Base-by-base conservation (phyloP, 2,888 invertebrate genomes). In the Pollenia angustigena region DNA sequence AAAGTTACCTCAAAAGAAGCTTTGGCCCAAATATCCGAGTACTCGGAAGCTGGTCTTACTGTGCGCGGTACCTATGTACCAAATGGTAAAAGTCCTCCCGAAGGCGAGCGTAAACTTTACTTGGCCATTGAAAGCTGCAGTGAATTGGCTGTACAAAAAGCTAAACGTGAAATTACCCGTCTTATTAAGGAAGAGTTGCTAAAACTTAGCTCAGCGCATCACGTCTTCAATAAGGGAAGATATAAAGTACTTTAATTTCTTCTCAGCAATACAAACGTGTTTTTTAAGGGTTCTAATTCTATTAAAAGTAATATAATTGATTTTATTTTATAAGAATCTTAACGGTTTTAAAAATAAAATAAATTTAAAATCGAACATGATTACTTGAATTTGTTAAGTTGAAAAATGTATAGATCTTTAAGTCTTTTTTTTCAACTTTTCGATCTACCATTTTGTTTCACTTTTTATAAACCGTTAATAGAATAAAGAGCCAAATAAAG, bases 1-100 rank as follows among this genome's bases (percentile, higher is more conserved):
- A 95, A 98, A 89, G 98, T 99, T 81, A 99, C 99, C 7, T 98
- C 98, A 89, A 99, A 98, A 96, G 99, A 99, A 94, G 99, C 99
- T 7, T 94, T 99, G 88, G 98, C 98, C 0, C 98, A 99, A 92
- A 99, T 99, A 90, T 98, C 98, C 69, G 99, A 99, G 93, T 99
- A 99, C 93, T 99, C 99, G 0, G 99, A 99, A 93, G 99, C 99
- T 0, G 99, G 99, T 52, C 97, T 99, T 87, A 99, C 99, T 0
- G 99, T 99, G 0, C 95, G 99, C 60, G 99, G 99, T n/a, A 99
- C 99, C 0, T 98, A 98, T 91, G 98, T 98, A 11, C 96, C 97
- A 0, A 96, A 97, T 1, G 98, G 98, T 84, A 98, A 98, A 93
- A 94, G 95, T 14, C 97, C 98, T 0, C 98, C 98, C 0, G 98